Evolutionary conservation across 2,888 invertebrate species (phyloP), one percentile per base, ranked within the genome.

Genomic region (Gymnocheta viridis): DNA sequence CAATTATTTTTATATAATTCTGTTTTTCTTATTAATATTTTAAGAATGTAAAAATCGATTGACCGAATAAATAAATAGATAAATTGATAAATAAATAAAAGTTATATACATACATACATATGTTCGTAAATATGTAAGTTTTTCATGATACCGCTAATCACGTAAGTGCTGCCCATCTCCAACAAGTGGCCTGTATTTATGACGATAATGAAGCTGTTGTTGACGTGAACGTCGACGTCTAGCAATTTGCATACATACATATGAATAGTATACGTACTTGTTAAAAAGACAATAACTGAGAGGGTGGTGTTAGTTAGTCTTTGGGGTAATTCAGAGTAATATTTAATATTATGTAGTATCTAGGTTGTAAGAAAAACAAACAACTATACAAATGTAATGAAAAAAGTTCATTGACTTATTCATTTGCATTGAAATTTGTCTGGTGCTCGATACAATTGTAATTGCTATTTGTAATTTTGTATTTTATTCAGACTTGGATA

Each of bases 351-450:
- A n/a, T n/a, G n/a, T n/a, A 32, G 22, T 69, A 54, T 70, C 22
- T 51, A 51, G 32, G 51, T 70, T 76, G 54, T 24, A 19, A 29
- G 12, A 62, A 64, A 22, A 19, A 67, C 29, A 69, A 32, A 17
- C 24, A 32, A 69, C 14, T 35, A 38, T 10, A 29, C 38, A 78
- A 14, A 77, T 38, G 14, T 19, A 41, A n/a, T 60, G 44, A 76
- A 49, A 27, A 24, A 67, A 81, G 84, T 77, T 84, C 81, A 84
- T 84, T 84, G 81, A 84, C 84, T 73, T 82, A 41, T 79, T 64
- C 38, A n/a, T 60, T 58, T 60, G 19, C 60, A 41, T 51, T 69
- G 27, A 49, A 69, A 66, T 60, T 62, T 62, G 41, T 78, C 4
- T 76, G 24, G 54, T 49, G 49, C 17, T 56, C 2, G 7, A 27